A percentile compares a stretch with the other conserved stretches of the same genome.
phyloP scores from a whole-genome alignment of 2,113 vertebrate genomes.

The Myodes glareolus region DNA sequence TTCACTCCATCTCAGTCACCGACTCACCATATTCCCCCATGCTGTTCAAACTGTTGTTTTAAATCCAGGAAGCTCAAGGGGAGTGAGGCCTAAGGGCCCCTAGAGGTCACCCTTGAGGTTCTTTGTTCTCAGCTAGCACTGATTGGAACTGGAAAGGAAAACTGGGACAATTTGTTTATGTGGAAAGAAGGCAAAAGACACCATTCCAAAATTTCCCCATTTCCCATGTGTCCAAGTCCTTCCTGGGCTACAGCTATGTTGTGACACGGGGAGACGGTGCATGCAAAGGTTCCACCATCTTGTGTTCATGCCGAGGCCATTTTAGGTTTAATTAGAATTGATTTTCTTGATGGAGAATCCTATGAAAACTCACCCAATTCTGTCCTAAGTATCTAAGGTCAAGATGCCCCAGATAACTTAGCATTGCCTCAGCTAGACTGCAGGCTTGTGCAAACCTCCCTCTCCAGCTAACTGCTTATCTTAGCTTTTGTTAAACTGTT shows the following conservation, averaged over 20 bases:
- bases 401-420: background rate
- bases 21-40: background rate
- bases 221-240: background rate
- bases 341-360: background rate
- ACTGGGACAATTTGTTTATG: background rate
- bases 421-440: too few relatives aligned
- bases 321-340: background rate
- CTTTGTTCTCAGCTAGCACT: background rate
- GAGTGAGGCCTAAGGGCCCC: background rate
- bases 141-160: slow-evolving; percentile 23
- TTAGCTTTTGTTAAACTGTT: background rate
- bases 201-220: background rate
- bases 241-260: background rate
- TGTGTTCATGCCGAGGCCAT: background rate
- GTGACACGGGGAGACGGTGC: background rate
- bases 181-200: background rate
- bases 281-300: background rate
- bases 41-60: background rate
- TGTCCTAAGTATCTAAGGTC: background rate
- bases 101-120: background rate
- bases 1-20: background rate
- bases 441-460: background rate
- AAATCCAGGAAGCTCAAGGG: background rate
- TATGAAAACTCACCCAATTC: background rate
- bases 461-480: background rate